These are phyloP conservation scores for Glareola pratincola DNA, from an alignment of 2,113 vertebrate species.

Conservation along the genomic window DNA sequence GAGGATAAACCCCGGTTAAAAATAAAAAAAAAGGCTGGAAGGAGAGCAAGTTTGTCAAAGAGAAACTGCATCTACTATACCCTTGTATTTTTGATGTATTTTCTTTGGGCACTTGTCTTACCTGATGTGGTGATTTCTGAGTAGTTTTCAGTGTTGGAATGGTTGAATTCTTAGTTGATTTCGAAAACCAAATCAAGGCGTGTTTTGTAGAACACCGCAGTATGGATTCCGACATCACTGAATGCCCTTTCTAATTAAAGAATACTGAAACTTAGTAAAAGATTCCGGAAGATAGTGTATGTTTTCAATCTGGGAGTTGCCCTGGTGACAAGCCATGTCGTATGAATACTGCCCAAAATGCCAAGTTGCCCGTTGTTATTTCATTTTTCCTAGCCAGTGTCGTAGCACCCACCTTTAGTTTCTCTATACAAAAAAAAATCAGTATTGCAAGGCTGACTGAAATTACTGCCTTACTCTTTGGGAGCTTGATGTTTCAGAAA, in stretches of 20 bases:
- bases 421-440: not conserved
- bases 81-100: not conserved
- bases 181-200: not conserved
- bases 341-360: not conserved
- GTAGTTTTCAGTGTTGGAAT: not conserved
- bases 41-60: not conserved
- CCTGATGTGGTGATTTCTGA: not conserved
- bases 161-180: not conserved
- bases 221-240: not conserved
- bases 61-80: not conserved
- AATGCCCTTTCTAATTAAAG: not conserved
- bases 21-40: not conserved
- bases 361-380: not conserved
- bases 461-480: not conserved
- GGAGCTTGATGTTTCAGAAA: not conserved
- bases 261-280: not conserved
- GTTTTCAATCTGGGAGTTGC: not conserved
- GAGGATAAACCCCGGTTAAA: not conserved
- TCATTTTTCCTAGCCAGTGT: not conserved
- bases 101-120: not conserved
- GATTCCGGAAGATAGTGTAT: not conserved
- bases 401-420: not conserved
- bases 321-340: rapidly evolving
- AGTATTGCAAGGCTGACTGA: not conserved
- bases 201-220: not conserved